Evolutionary conservation across 2,113 vertebrate genomes (phyloP), one percentile per base, ranked within the genome.

Genomic region (Sylvia atricapilla): DNA sequence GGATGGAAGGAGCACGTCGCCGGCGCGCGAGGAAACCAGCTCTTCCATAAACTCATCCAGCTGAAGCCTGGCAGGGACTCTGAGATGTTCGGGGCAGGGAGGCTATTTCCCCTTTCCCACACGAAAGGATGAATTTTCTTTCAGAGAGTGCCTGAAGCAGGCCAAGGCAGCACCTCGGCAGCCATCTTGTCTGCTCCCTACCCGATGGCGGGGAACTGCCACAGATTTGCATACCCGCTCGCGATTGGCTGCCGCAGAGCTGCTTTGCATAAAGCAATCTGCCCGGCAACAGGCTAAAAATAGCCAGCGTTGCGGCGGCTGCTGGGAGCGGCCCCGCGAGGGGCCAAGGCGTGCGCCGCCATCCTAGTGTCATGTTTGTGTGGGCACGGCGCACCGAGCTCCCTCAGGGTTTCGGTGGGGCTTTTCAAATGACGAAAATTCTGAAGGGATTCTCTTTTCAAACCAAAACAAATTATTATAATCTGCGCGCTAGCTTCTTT

Each of bases 271-370:
- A 70, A 58, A 46, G 81, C 96, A 81, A 93, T 97, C 97, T 4
- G 96, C 98, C 97, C 80, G 49, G 97, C 97, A 98, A 98, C 97
- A 74, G 80, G 60, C 95, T 97, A 94, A 97, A 98, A 97, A 96
- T 85, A 94, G 52, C 62, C 6, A 8, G 68, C 21, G 28, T 20
- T 19, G 59, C 30, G 24, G 47, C 47, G 15, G 47, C 47, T 16
- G 67, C 7, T 4, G 77, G 60, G 53, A 28, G 13, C 5, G 17
- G 85, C 87, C 53, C 64, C 31, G 35, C 16, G 46, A 60, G 43
- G 62, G 55, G 20, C 15, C 28, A 2, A 31, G 35, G 24, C 46
- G 15, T 8, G 4, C 30, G 6, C 13, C 1, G 2, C 15, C 41
- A 27, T 4, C 37, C 11, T 2, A 1, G 3, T 8, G 7, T 2